Conservation (phyloP, 1,140 invertebrate species). For the Meloidogyne floridensis region DNA sequence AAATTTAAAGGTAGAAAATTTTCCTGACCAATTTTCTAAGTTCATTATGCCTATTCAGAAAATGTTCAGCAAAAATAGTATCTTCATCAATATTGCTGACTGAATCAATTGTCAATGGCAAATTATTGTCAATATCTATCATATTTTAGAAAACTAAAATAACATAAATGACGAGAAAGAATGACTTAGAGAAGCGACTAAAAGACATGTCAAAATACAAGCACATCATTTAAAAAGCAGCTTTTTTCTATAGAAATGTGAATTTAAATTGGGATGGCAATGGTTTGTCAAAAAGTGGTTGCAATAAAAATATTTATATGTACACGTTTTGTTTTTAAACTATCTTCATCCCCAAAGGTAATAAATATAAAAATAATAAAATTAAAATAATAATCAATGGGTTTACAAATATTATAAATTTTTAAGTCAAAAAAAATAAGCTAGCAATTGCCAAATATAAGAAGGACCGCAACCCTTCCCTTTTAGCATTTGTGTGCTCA, state of each 20-base stretch:
- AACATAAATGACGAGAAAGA: too few relatives aligned
- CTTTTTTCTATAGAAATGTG: not conserved
- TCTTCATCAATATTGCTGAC: slow-evolving; percentile 26
- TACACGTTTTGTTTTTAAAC: too few relatives aligned
- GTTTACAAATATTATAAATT: too few relatives aligned
- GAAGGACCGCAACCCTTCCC: too few relatives aligned
- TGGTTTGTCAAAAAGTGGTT: not conserved
- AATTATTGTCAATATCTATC: not conserved
- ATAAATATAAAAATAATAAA: too few relatives aligned
- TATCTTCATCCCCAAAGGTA: too few relatives aligned
- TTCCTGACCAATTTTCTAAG: slow-evolving; percentile 47
- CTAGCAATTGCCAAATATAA: too few relatives aligned
- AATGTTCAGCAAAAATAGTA: slow-evolving; percentile 47
- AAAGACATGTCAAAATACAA: not conserved
- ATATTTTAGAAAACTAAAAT: not conserved
- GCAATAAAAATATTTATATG: too few relatives aligned
- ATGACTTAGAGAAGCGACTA: too few relatives aligned
- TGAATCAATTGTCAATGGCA: not conserved
- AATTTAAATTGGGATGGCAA: not conserved
- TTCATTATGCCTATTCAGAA: slow-evolving; percentile 51
- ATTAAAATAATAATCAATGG: too few relatives aligned
- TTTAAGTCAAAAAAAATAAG: too few relatives aligned
- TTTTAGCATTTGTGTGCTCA: not conserved
- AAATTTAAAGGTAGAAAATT: not conserved
- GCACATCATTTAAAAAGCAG: not conserved